Evolutionary conservation across 1,140 invertebrate genomes (phyloP), one percentile per base, ranked within the genome.

Genomic region (Popillia japonica): DNA sequence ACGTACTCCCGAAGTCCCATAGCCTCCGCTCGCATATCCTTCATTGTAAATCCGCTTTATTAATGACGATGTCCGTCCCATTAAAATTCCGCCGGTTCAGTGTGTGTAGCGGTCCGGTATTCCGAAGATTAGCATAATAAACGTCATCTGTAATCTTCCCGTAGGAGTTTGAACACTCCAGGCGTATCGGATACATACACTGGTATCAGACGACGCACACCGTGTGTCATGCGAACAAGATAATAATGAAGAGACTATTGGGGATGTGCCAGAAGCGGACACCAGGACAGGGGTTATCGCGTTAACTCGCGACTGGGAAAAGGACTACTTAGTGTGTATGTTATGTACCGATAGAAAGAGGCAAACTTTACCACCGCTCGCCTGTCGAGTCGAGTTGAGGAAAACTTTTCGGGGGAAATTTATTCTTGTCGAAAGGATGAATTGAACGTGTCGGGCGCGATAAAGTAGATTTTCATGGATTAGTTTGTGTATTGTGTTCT

Each of bases 51-150:
- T 6, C 48, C 48, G 48, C 48, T 55, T 55, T 55, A 55, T 55
- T 55, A 55, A 55, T 55, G 48, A 55, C 17, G 48, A 55, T 55
- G 48, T 55, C 48, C 48, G 48, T n/a, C 48, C 17, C 48, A 55
- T 55, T 55, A 55, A 55, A 55, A 55, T 55, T 55, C 48, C 17
- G 48, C 17, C 14, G 48, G 14, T n/a, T n/a, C 48, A n/a, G n/a
- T 55, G 48, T 55, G 14, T 17, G 48, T 17, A 55, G 48, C 6
- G n/a, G 48, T 55, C 27, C 48, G 48, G 42, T n/a, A 55, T 55
- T 34, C 14, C 48, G 14, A 55, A 55, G 48, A 55, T 55, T 55
- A 55, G n/a, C 48, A 55, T 55, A 55, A 55, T 55, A 55, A 3
- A 17, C 14, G 48, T 55, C 48, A 55, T 55, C 48, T 17, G 14